Base-by-base conservation (phyloP, 1,140 invertebrate species). In the Intoshia linei region DNA sequence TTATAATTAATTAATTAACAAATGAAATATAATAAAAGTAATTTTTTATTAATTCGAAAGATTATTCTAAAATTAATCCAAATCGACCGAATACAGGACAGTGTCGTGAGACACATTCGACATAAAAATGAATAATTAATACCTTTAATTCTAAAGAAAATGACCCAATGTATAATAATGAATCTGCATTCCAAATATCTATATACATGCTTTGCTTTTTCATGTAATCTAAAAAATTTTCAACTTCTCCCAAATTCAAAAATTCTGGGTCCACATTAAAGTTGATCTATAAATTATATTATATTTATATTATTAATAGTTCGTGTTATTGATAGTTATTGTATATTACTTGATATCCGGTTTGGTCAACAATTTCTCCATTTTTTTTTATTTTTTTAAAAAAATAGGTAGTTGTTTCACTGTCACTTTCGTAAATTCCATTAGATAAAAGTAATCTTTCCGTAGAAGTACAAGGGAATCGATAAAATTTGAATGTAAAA, bases 401-500 rank as follows among this genome's bases (percentile, higher is more conserved):
- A 10, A 27, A 27, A 19, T 6, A n/a, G 17, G 18, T 4, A 34
- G 3, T 18, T 6, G 14, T 22, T 14, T 19, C 22, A 19, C n/a
- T 7, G 14, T 7, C 5, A 19, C 17, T 19, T 19, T 17, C 14
- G 32, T 10, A 36, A 10, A 10, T 10, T 10, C 11, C 27, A 18
- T 34, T 10, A 37, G 10, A 13, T 21, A 10, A 10, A 15, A n/a
- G 2, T 43, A 42, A 59, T 54, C 56, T 55, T 39, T 59, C 55
- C 36, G 54, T 56, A 13, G 51, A 57, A 21, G 56, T 45, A 33
- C 55, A 53, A 11, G 52, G 52, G 43, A 50, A 58, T 6, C 55
- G 47, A 44, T 61, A 61, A 42, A 61, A 61, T 38, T 61, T 55
- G 46, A 61, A 61, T 2, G 55, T 56, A 41, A 60, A 56, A 43